Evolutionary conservation across 2,888 invertebrate species (phyloP).

Genomic region (Meteorus cinctellus): DNA sequence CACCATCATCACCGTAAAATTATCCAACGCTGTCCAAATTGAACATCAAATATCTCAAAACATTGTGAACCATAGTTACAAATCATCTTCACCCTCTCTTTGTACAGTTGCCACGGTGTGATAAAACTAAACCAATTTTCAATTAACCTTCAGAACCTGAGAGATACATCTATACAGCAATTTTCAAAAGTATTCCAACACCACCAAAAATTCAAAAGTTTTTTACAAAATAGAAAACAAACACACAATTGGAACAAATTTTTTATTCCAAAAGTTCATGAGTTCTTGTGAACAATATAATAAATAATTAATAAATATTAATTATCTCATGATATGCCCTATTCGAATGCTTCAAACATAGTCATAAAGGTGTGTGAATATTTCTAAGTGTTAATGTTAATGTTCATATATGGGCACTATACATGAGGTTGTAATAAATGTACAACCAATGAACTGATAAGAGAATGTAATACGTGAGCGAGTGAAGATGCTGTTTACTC

Average conservation of each 20-base stretch:
- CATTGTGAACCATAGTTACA: neutral
- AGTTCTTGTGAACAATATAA: no score
- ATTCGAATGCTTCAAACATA: no score
- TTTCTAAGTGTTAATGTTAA: conserved; percentile 16
- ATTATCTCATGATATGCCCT: no score
- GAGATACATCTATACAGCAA: no score
- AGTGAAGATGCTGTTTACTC: conserved; percentile 13
- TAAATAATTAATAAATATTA: no score
- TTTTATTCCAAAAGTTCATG: no score
- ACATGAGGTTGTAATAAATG: conserved; percentile 33
- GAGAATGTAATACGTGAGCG: conserved; percentile 9
- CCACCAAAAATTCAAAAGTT: no score
- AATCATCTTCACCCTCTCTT: conserved; percentile 42
- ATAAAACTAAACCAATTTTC: conserved; percentile 75
- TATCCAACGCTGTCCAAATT: conserved; percentile 2
- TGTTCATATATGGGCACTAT: conserved; percentile 46
- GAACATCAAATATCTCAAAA: conserved; percentile 11
- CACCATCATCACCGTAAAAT: conserved; percentile 15
- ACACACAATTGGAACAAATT: no score
- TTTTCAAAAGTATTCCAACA: no score
- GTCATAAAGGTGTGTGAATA: neutral
- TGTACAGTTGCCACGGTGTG: conserved; percentile 70
- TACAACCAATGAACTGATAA: conserved; percentile 3
- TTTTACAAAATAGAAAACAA: no score
- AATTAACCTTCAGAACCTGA: conserved; percentile 68